Base-by-base conservation (phyloP, 2,888 invertebrate genomes). In the Limulus polyphemus region DNA sequence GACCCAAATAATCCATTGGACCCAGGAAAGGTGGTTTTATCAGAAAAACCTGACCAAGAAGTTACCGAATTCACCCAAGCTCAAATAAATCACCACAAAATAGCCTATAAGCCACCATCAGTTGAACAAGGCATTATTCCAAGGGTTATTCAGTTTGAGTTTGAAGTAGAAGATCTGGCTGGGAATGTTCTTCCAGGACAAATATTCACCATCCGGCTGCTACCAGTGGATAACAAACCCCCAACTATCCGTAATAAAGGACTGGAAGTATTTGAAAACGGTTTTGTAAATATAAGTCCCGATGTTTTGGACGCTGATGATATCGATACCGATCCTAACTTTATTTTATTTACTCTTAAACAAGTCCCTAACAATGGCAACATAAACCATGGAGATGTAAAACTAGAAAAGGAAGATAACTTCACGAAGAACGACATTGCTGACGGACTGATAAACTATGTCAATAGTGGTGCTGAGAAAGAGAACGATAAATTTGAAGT, bases 41-140 rank as follows among this genome's bases (percentile, higher is more conserved):
- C 74, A 62, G 73, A 75, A 48, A 67, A 72, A 50, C 71, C 72
- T 13, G 66, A 69, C n/a, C 58, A 58, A 12, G 65, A 67, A 58
- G 67, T 75, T 13, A 62, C 60, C 12, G 69, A 67, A 48, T 76
- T 76, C 62, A 73, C 72, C 0, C 77, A 77, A 63, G 71, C 74
- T 11, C 72, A 76, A 68, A 69, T 77, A n/a, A 75, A 75, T 64
- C 74, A 76, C 61, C 72, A 72, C 55, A 75, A 75, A 68, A 70
- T 76, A 13, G 75, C 76, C 62, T 77, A 74, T 63, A 66, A 70
- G 47, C 75, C 76, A 1, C 75, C 75, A 7, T 66, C 64, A 14
- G 68, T 69, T 47, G 76, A 76, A 62, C 69, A 75, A 10, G 75
- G 76, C 1, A 67, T 76, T 48, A 69, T 72, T 1, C 72, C 73